Conservation (phyloP, 2,888 invertebrate genomes). For the Caenorhabditis imperialis region DNA sequence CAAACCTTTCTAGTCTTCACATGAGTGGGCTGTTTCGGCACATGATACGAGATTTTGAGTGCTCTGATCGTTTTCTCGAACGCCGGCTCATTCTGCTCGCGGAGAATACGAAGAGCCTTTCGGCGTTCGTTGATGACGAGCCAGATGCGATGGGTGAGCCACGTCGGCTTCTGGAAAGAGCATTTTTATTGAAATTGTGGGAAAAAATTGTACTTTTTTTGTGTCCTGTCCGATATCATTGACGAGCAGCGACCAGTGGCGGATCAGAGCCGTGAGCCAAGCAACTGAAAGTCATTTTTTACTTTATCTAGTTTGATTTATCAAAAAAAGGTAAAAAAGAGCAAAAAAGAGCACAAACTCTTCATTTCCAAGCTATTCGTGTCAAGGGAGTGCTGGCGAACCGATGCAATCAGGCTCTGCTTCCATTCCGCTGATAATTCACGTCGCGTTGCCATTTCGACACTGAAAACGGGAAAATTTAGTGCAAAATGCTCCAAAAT, state of each 20-base stretch:
- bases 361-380: slow-evolving; percentile 68
- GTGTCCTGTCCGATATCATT: slow-evolving; percentile 70
- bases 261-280: slow-evolving; percentile 75
- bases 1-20: slow-evolving; percentile 68
- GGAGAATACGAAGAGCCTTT: slow-evolving; percentile 67
- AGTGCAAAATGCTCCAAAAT: no score
- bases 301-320: background rate
- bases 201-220: slow-evolving; percentile 52
- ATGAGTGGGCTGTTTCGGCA: slow-evolving; percentile 71
- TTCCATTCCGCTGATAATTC: slow-evolving; percentile 75
- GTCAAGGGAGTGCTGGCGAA: slow-evolving; percentile 71
- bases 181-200: background rate
- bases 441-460: slow-evolving; percentile 71
- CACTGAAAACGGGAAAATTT: slow-evolving; percentile 52
- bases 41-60: slow-evolving; percentile 75
- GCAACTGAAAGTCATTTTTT: slow-evolving; percentile 65
- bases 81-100: slow-evolving; percentile 62
- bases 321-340: background rate
- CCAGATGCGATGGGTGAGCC: slow-evolving; percentile 72
- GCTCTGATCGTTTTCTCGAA: slow-evolving; percentile 66
- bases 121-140: slow-evolving; percentile 70
- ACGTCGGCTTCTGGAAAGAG: slow-evolving; percentile 68
- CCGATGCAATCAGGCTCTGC: slow-evolving; percentile 65
- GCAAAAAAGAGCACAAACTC: slow-evolving; percentile 56
- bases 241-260: slow-evolving; percentile 75